Base-by-base conservation (phyloP, 2,888 invertebrate genomes). In the Eilema sororculum region DNA sequence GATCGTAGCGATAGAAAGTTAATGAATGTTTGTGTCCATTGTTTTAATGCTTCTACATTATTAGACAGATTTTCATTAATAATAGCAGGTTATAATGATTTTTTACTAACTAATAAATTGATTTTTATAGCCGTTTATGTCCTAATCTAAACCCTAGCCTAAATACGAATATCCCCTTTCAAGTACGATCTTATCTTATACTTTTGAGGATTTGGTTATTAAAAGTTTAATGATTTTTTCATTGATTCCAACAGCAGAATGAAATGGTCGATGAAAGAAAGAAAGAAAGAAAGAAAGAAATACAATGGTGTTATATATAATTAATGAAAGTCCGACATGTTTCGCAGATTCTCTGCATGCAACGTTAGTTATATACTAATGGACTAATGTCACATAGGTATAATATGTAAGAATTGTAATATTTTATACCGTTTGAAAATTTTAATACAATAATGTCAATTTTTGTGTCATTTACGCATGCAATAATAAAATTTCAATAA, bases 21-120 rank as follows among this genome's bases (percentile, higher is more conserved):
- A 65, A 65, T 52, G 13, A 52, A n/a, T 63, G 22, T 61, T 37
- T 22, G 30, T 6, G 28, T 52, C 28, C 13, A 30, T 16, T 65
- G 16, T 65, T 64, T 64, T 52, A 41, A 41, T 25, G 13, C 28
- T 56, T 28, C 13, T n/a, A 28, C 52, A 22, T 65, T 52, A 64
- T 25, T 8, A 65, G 64, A 56, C 28, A 30, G 52, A 62, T 25
- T 58, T 52, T 2, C n/a, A 52, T 52, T 52, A 52, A 20, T 52
- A 52, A 52, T 52, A 52, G 46, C 20, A 8, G 46, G 46, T 3
- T 3, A 16, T 46, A 20, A 46, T 46, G 46, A n/a, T 20, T 52
- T n/a, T 9, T 52, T n/a, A 52, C 20, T 0, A 9, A 46, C 6
- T 20, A 41, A 41, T 16, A 33, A 41, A 41, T 41, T 5, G 16